Evolutionary conservation across 2,113 vertebrate species (phyloP).

Genomic region (Grantiella picta): DNA sequence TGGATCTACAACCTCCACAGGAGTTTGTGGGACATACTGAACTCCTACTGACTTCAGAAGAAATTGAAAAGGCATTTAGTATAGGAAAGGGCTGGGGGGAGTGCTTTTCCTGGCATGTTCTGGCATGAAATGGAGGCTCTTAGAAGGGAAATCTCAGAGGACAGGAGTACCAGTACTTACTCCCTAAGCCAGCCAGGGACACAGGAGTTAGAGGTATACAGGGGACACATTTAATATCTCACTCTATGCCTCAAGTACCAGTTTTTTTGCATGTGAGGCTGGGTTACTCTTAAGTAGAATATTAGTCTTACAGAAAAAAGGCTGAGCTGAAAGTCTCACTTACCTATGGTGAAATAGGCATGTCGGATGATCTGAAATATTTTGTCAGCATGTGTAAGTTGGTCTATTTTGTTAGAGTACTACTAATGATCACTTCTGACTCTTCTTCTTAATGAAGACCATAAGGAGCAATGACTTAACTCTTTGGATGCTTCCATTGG

Average conservation of each 20-base stretch:
- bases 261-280: rapidly evolving
- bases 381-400: not conserved
- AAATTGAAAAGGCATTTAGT: not conserved
- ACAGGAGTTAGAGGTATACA: not conserved
- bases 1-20: not conserved
- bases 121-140: not conserved
- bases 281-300: not conserved
- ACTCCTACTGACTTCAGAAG: not conserved
- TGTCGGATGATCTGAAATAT: not conserved
- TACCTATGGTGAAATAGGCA: not conserved
- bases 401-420: not conserved
- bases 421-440: not conserved
- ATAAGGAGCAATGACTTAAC: not conserved
- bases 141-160: not conserved
- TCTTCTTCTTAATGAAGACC: not conserved
- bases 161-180: not conserved
- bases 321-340: not conserved
- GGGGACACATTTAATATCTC: not conserved
- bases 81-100: not conserved
- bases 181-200: not conserved
- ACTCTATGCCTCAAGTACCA: not conserved
- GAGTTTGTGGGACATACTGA: not conserved
- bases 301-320: not conserved
- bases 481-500: not conserved
- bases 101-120: not conserved